phyloP scores from a whole-genome alignment of 2,113 vertebrate species.

The Camelus dromedarius region DNA sequence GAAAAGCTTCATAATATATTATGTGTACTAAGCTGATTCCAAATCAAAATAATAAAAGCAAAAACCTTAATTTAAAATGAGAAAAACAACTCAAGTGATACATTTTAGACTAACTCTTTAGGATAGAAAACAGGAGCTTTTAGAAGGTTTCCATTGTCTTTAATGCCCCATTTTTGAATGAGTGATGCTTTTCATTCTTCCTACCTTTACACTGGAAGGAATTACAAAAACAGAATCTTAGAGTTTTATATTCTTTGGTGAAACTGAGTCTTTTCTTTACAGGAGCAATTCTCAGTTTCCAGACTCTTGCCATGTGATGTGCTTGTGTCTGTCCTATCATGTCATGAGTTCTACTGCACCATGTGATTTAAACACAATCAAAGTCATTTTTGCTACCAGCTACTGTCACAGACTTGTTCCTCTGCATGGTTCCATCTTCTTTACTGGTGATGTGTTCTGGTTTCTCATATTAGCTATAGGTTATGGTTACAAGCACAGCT shows the following conservation, averaged over 20 bases:
- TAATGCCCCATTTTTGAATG: background rate
- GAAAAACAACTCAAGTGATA: slow-evolving; percentile 5
- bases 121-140: slow-evolving; percentile 11
- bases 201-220: background rate
- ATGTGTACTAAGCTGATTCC: background rate
- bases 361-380: background rate
- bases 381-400: slow-evolving; percentile 5
- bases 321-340: background rate
- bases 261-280: slow-evolving; percentile 10
- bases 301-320: background rate
- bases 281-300: background rate
- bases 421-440: background rate
- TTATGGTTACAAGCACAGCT: background rate
- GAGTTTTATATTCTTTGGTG: background rate
- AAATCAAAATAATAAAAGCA: slow-evolving; percentile 35
- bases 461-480: background rate
- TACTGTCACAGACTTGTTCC: background rate
- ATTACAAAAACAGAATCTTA: background rate
- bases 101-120: background rate
- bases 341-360: background rate
- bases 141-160: slow-evolving; percentile 30
- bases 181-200: slow-evolving; percentile 17
- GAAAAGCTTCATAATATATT: slow-evolving; percentile 37
- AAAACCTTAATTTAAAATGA: slow-evolving; percentile 42
- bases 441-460: background rate